Evolutionary conservation across 2,797 vertebrate genomes (phyloP), one percentile per base, ranked within the genome.

Genomic region (Sparus aurata): DNA sequence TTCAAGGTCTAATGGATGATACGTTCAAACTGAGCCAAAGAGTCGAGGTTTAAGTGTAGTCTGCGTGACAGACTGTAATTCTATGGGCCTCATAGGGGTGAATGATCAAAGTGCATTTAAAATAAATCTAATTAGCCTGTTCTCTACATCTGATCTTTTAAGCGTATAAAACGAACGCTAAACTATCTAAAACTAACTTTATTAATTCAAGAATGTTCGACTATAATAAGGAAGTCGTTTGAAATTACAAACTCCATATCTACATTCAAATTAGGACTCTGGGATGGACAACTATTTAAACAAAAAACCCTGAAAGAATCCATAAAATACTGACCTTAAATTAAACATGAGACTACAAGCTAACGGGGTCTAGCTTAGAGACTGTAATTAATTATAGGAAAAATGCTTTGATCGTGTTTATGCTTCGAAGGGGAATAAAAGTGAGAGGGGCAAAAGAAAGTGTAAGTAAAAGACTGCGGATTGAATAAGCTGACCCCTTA

Each of bases 351-450:
- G 73, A 70, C 47, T 75, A 54, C n/a, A 73, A 20, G 75, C 71
- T 73, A 69, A 78, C 23, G 17, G 47, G 64, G 70, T 75, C 34
- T 83, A 49, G 68, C 83, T 89, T 75, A 46, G 47, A 88, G 80
- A 80, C 76, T 62, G 62, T 65, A 85, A 88, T 92, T 90, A 90
- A 91, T 91, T 71, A 74, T 75, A 38, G 72, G 68, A 54, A 74
- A 74, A 81, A 18, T 0, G 34, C 87, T 93, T 91, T 91, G 90
- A 93, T 93, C 82, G 30, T 83, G 77, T 90, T 88, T 84, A 38
- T 57, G 70, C 88, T 87, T 70, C 47, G 65, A 73, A 34, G 79
- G 68, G 67, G 77, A 88, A 91, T 80, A 87, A 87, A 87, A 90
- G 34, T 68, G 59, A 70, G 70, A 74, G 77, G 77, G 66, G 68